Evolutionary conservation across 2,113 vertebrate species (phyloP), one percentile per base, ranked within the genome.

Genomic region (Larimichthys crocea): DNA sequence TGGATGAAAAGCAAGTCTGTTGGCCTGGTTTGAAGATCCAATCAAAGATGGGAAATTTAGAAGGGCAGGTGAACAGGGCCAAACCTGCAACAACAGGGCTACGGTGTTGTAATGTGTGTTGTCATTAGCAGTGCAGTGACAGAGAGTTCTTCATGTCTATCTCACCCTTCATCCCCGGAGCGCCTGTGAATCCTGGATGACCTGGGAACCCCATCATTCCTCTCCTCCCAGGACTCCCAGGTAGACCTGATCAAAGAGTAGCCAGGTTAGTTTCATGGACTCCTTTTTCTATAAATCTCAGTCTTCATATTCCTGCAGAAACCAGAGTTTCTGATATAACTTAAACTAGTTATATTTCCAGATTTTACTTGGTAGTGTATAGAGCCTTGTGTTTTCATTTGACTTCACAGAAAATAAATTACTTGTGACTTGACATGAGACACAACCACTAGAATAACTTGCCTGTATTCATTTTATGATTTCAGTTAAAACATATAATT

Each of bases 141-240:
- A 10, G 11, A 56, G 11, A 8, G 1, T 10, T 11, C 35, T 24
- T 10, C 29, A 44, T 11, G 22, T 31, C 11, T 16, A 15, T 86
- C 88, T 66, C 83, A 95, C 95, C 95, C 66, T 95, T 96, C 0
- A 84, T 62, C 52, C 95, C 95, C 20, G 16, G 84, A 53, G 1
- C 24, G 17, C 95, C 94, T 1, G 64, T 89, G 60, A 92, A 93
- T 56, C 95, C 95, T 16, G 16, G 74, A 3, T 0, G 73, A 31
- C 95, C 94, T 79, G n/a, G 62, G 57, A 87, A 85, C 14, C 95
- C 95, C 8, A 10, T 89, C 65, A 88, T 2, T 15, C 95, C 95
- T 86, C 88, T 83, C 5, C 1, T 78, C 11, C 95, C 95, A 1
- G 86, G 73, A 79, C 93, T 94, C 49, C 94, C 94, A 14, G 92